Evolutionary conservation across 2,113 vertebrate genomes (phyloP).

Genomic region (Pardalotus punctatus): DNA sequence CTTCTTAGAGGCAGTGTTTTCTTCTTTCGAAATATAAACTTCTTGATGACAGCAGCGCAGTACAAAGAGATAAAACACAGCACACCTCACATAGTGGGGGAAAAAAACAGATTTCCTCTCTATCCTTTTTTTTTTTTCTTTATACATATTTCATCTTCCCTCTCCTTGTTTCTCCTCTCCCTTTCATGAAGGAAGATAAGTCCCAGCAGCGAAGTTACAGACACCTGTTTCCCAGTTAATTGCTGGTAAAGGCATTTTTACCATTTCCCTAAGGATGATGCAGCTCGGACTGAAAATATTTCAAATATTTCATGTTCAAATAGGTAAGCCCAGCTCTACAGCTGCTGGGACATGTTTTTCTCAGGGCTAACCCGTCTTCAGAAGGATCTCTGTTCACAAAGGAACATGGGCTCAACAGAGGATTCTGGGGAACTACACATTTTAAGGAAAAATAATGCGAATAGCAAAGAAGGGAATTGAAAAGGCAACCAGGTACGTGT

Average conservation of each 20-base stretch:
- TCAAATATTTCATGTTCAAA: background rate
- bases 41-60: background rate
- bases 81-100: background rate
- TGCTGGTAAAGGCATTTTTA: background rate
- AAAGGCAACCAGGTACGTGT: background rate
- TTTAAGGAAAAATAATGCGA: background rate
- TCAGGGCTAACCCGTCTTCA: background rate
- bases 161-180: background rate
- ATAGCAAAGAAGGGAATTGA: background rate
- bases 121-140: background rate
- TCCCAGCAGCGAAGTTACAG: background rate
- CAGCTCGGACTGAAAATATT: background rate
- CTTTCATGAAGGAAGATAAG: background rate
- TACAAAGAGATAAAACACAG: background rate
- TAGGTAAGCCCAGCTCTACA: background rate
- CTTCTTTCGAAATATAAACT: background rate
- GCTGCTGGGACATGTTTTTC: background rate
- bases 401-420: background rate
- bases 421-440: background rate
- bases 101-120: background rate
- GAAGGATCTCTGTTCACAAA: background rate
- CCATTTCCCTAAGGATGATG: background rate
- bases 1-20: background rate
- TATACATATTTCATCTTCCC: background rate
- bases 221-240: constrained; percentile 31